Evolutionary conservation across 2,797 vertebrate genomes (phyloP).

Genomic region (Artibeus lituratus): DNA sequence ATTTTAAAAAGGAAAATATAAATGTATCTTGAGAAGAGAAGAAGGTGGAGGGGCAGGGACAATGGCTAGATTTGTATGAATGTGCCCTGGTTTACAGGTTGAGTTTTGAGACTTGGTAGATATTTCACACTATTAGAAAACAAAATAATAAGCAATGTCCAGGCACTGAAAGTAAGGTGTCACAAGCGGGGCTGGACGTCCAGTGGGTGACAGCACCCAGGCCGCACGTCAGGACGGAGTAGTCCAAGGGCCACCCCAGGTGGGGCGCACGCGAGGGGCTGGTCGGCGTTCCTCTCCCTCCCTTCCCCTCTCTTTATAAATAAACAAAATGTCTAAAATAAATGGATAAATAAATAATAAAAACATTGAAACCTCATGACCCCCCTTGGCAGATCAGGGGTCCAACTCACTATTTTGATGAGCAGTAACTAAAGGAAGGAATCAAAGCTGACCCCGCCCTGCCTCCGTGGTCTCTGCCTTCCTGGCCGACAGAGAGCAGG

Average conservation of each 20-base stretch:
- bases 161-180: background rate
- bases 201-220: background rate
- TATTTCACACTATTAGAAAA: background rate
- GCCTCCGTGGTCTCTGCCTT: accelerated
- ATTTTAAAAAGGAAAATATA: background rate
- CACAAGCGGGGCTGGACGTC: background rate
- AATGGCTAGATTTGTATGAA: background rate
- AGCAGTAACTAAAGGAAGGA: background rate
- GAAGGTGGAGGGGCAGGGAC: background rate
- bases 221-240: accelerated
- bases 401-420: background rate
- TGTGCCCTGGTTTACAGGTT: background rate
- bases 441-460: background rate
- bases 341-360: background rate
- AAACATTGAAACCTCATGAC: background rate
- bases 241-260: accelerated
- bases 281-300: background rate
- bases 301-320: background rate
- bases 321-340: background rate
- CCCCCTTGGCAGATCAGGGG: background rate
- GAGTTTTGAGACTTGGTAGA: background rate
- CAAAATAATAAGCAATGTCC: background rate
- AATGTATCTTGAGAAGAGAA: background rate
- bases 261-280: background rate
- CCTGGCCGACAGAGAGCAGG: background rate